Evolutionary conservation across 2,113 vertebrate species (phyloP).

Genomic region (Patagioenas fasciata): DNA sequence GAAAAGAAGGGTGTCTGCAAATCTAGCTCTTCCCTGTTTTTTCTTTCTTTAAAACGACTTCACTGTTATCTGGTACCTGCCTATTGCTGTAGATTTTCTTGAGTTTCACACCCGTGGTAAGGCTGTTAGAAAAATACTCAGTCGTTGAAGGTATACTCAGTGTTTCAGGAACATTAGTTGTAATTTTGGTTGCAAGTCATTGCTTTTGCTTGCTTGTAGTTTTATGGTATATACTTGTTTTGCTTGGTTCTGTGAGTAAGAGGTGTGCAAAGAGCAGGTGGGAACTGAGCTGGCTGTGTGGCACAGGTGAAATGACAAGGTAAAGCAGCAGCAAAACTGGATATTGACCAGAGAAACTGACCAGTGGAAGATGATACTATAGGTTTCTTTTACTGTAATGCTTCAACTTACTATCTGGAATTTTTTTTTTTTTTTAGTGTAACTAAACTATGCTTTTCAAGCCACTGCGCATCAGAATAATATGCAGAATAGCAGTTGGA

Average conservation of each 20-base stretch:
- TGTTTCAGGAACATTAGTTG: not conserved
- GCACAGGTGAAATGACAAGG: not conserved
- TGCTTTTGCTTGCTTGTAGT: not conserved
- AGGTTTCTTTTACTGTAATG: not conserved
- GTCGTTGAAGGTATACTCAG: rapidly evolving
- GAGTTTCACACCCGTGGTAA: not conserved
- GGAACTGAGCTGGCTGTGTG: not conserved
- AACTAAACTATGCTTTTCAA: not conserved
- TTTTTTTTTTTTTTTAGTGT: not conserved
- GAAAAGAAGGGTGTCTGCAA: not conserved
- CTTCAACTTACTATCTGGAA: not conserved
- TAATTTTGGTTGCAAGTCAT: not conserved
- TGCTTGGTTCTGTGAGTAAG: not conserved
- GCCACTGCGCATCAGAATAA: not conserved
- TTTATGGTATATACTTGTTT: rapidly evolving
- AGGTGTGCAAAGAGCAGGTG: not conserved
- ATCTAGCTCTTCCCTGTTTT: not conserved
- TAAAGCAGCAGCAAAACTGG: not conserved
- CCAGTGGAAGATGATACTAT: too few relatives aligned
- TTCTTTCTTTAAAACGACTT: not conserved
- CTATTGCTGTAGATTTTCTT: not conserved
- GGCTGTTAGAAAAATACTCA: not conserved
- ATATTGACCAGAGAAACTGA: not conserved
- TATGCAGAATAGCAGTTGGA: not conserved
- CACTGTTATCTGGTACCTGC: not conserved